Evolutionary conservation across 2,113 vertebrate species (phyloP).

Genomic region (Beaufortia kweichowensis): DNA sequence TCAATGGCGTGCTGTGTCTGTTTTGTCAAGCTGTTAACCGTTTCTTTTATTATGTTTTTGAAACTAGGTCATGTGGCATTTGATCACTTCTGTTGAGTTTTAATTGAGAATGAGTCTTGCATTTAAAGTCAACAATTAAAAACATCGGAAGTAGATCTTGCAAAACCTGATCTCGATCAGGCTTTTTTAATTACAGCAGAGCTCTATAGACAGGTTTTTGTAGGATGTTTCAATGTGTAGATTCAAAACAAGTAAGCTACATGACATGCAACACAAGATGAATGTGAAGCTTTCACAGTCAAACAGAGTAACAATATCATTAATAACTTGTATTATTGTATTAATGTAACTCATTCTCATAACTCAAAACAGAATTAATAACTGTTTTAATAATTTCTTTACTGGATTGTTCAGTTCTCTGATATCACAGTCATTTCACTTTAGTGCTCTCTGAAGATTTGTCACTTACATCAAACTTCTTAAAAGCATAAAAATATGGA

Average conservation of each 20-base stretch:
- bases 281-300: not conserved
- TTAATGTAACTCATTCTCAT: not conserved
- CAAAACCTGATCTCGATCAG: slow-evolving; percentile 4
- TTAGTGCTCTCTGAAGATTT: not conserved
- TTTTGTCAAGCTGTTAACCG: not conserved
- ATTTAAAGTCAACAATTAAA: slow-evolving; percentile 25
- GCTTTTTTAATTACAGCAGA: not conserved
- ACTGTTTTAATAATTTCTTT: not conserved
- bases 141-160: slow-evolving; percentile 15
- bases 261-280: no score
- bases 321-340: not conserved
- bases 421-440: not conserved
- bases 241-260: not conserved
- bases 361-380: not conserved
- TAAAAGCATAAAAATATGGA: not conserved
- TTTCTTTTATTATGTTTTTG: slow-evolving; percentile 3
- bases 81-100: not conserved
- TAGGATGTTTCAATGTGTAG: not conserved
- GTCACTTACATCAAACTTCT: not conserved
- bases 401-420: not conserved
- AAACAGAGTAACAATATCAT: not conserved
- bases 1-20: not conserved
- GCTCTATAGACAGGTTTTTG: not conserved
- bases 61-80: not conserved
- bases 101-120: not conserved